Evolutionary conservation across 2,888 invertebrate genomes (phyloP), one percentile per base, ranked within the genome.

Genomic region (Drosophila pullipes): DNA sequence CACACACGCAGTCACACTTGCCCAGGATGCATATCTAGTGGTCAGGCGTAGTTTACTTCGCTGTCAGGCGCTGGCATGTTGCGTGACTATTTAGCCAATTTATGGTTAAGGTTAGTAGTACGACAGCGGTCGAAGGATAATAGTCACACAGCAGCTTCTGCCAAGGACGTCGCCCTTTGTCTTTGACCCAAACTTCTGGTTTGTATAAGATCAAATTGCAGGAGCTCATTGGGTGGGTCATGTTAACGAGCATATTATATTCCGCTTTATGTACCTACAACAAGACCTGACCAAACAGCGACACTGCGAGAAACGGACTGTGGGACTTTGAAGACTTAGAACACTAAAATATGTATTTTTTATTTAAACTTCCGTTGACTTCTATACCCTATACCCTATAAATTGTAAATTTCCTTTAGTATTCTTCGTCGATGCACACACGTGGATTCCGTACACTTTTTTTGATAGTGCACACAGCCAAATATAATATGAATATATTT

Each of bases 91-190:
- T 89, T 83, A 89, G 87, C 91, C 91, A 88, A 89, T 91, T 91
- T 91, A 91, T 91, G 89, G 91, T 76, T 84, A 78, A 81, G 89
- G 89, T 79, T 86, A 74, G 74, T 64, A 69, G 78, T 74, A 78
- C 71, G 82, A 77, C 69, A 79, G 78, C 76, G 89, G 90, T 88
- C 91, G 91, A 91, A 91, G 90, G 91, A 91, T 91, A 91, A 91
- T 90, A 91, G 89, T 82, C 78, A 74, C 71, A 70, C 69, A 63
- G 78, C 70, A 73, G 73, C 69, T 71, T 49, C 79, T 52, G 76
- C 54, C 35, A 61, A 59, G 54, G 59, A 58, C 61, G 65, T 69
- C 72, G 69, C 76, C 61, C 74, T 81, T 72, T 86, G 75, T 76
- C 83, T 86, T 78, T 84, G 88, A 86, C 86, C 90, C 68, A 69